These are phyloP conservation scores for Heliangelus exortis DNA, from an alignment of 2,797 vertebrate species.

Conservation along the genomic window DNA sequence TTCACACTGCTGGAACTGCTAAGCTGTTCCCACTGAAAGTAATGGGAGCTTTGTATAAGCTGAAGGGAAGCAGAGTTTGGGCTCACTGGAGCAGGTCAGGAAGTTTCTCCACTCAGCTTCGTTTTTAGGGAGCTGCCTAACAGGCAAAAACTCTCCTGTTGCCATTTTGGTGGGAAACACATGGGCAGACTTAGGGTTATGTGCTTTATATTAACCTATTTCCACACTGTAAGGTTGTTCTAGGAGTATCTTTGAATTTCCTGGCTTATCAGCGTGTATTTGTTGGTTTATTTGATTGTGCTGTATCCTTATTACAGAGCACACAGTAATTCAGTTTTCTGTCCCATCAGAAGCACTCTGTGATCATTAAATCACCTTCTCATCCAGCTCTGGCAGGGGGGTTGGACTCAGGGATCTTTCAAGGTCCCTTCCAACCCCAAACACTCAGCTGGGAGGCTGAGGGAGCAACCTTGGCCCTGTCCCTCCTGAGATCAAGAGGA, in stretches of 20 bases:
- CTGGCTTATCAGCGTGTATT: not conserved
- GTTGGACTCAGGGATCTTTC: no score
- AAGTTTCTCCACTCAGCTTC: not conserved
- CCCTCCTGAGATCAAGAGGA: not conserved
- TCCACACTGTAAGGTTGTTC: not conserved
- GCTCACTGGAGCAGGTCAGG: not conserved
- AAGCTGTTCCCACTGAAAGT: constrained; percentile 65
- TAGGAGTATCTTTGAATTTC: not conserved
- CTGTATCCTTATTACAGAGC: not conserved
- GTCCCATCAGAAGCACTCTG: not conserved
- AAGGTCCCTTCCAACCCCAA: no score
- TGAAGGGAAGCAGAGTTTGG: not conserved
- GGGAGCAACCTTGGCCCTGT: fast-evolving
- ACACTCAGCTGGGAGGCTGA: not conserved
- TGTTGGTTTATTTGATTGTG: not conserved
- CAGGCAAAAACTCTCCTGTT: not conserved
- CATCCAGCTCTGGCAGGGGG: no score
- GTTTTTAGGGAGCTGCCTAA: not conserved
- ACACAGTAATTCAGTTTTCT: not conserved
- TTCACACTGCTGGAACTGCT: constrained; percentile 40
- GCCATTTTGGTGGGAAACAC: not conserved
- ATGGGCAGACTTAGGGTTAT: not conserved
- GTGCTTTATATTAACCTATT: not conserved
- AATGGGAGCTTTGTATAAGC: constrained; percentile 49
- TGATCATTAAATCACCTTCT: not conserved